A percentile compares a stretch with the other conserved stretches of the same genome.
Conservation (phyloP, 1,140 invertebrate species). For the Drosophila navojoa region DNA sequence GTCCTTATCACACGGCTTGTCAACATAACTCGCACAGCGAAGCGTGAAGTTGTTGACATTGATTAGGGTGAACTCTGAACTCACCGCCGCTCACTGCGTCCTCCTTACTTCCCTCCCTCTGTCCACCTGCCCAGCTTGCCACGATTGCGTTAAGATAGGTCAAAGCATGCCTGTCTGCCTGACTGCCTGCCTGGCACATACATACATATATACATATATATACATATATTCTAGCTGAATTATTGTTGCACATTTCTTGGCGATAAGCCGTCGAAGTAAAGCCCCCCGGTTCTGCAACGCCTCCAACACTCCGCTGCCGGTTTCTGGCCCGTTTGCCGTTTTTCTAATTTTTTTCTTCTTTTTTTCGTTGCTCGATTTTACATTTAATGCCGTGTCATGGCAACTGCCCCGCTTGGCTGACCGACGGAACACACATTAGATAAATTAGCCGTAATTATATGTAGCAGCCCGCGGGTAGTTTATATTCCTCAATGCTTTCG, state of each 20-base stretch:
- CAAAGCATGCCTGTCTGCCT: not conserved
- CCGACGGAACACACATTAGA: constrained; percentile 56
- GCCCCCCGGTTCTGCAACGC: not conserved
- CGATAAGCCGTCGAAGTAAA: constrained; percentile 45
- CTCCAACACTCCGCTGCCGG: constrained; percentile 14
- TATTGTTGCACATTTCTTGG: constrained; percentile 55
- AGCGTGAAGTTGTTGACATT: constrained; percentile 75
- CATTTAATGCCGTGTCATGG: constrained; percentile 58
- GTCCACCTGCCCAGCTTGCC: constrained; percentile 22
- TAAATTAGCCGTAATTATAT: constrained; percentile 68
- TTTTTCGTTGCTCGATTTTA: constrained; percentile 37
- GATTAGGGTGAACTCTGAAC: constrained; percentile 61
- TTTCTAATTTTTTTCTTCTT: constrained; percentile 7
- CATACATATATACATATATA: constrained; percentile 2
- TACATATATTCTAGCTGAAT: constrained; percentile 20
- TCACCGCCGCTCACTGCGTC: not conserved
- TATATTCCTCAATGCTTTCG: not conserved
- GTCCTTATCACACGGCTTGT: constrained; percentile 52
- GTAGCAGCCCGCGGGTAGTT: not conserved
- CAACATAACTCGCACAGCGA: constrained; percentile 55
- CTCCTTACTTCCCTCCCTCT: not conserved
- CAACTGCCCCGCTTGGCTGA: constrained; percentile 47
- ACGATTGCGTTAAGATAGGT: not conserved
- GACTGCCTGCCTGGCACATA: no score
- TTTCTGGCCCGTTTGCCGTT: constrained; percentile 8